Conservation (phyloP, 2,113 vertebrate genomes). For the Albula glossodonta region DNA sequence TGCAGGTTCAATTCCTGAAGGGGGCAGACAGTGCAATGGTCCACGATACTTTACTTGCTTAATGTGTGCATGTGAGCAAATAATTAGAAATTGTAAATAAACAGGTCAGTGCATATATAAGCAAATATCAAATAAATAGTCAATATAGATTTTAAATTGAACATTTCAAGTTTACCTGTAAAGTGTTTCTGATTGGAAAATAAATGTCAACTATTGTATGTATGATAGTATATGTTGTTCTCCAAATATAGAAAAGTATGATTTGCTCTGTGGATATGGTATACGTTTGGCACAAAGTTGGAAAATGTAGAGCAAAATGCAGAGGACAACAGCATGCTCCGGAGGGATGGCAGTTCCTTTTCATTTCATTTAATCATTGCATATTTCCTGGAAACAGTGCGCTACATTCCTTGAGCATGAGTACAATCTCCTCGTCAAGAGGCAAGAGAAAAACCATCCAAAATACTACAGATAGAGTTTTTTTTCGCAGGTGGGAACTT, state of each 20-base stretch:
- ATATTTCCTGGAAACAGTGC: not conserved
- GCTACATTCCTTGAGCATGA: not conserved
- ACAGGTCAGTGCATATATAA: not conserved
- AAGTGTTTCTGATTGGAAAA: not conserved
- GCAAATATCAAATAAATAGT: not conserved
- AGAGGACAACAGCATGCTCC: not conserved
- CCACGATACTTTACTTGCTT: not conserved
- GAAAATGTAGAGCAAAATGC: not conserved
- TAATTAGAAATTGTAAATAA: not conserved
- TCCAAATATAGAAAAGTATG: not conserved
- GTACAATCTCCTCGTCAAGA: conserved; percentile 1
- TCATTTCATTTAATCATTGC: not conserved
- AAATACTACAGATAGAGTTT: not conserved
- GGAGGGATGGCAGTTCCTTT: not conserved
- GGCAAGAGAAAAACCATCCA: not conserved
- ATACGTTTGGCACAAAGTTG: not conserved
- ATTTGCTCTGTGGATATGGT: not conserved
- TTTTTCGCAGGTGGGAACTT: not conserved
- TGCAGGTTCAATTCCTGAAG: not conserved
- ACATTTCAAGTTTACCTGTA: not conserved
- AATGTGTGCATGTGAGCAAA: too few relatives aligned
- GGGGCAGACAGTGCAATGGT: not conserved
- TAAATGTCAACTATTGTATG: not conserved
- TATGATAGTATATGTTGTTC: too few relatives aligned
- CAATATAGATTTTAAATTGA: too few relatives aligned